These are phyloP conservation scores for Podarcis lilfordi DNA, from an alignment of 2,797 vertebrate species.

Conservation along the genomic window DNA sequence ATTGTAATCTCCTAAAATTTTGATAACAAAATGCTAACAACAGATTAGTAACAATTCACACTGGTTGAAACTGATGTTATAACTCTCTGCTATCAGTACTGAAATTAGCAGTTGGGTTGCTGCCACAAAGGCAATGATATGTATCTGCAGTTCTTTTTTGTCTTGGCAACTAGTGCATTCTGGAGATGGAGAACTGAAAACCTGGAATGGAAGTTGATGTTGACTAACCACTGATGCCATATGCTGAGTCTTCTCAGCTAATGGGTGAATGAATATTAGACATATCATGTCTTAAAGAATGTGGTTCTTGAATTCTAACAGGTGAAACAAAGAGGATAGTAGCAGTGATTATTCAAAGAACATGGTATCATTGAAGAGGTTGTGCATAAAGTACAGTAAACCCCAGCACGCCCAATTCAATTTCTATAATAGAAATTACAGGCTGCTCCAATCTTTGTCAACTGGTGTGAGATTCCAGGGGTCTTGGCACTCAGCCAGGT, in stretches of 20 bases:
- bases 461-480: no score
- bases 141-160: slow-evolving; percentile 43
- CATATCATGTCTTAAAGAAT: not conserved
- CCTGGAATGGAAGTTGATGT: slow-evolving; percentile 15
- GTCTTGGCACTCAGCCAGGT: no score
- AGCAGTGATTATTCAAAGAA: not conserved
- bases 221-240: slow-evolving; percentile 12
- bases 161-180: slow-evolving; percentile 24
- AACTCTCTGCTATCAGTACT: not conserved
- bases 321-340: not conserved
- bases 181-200: slow-evolving; percentile 37
- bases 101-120: not conserved
- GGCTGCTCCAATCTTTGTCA: no score
- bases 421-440: not conserved
- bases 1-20: not conserved
- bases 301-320: not conserved
- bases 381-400: not conserved
- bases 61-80: not conserved
- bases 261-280: not conserved
- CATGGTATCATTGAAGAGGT: not conserved
- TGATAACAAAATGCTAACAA: not conserved
- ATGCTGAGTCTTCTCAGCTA: slow-evolving; percentile 7
- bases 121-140: slow-evolving; percentile 13
- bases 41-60: not conserved
- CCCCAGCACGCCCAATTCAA: not conserved